A percentile compares a stretch with the other conserved stretches of the same genome.
phyloP scores from a whole-genome alignment of 2,888 invertebrate species.

The Augiades crinisus region DNA sequence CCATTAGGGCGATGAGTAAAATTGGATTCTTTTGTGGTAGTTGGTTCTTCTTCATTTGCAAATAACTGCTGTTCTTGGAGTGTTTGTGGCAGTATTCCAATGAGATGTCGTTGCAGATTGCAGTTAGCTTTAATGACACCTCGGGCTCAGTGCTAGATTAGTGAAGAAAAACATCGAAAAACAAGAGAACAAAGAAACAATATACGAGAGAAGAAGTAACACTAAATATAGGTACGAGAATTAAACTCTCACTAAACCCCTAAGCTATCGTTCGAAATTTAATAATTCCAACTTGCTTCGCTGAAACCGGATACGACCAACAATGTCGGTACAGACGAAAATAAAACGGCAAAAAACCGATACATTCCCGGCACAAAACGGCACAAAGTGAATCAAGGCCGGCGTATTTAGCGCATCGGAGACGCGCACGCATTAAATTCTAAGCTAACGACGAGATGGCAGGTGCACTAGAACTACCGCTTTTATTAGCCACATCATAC shows the following conservation, averaged over 20 bases:
- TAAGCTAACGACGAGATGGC: slow-evolving; percentile 23
- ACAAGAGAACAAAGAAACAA: too few species aligned
- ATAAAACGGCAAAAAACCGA: not conserved
- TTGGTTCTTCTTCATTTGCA: too few species aligned
- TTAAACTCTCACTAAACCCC: not conserved
- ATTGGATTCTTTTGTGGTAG: too few species aligned
- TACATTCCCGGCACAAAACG: slow-evolving; percentile 8
- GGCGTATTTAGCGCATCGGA: slow-evolving; percentile 43
- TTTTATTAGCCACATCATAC: slow-evolving; percentile 10
- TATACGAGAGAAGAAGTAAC: too few species aligned
- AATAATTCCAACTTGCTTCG: not conserved
- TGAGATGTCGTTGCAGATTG: too few species aligned
- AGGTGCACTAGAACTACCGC: slow-evolving; percentile 13
- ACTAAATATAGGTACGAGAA: not conserved
- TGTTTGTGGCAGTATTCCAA: too few species aligned
- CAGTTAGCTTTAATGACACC: too few species aligned
- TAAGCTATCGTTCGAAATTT: not conserved
- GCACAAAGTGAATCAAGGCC: slow-evolving; percentile 39
- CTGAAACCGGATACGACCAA: not conserved
- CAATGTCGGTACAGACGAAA: not conserved
- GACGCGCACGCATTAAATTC: slow-evolving; percentile 40
- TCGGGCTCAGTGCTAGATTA: too few species aligned
- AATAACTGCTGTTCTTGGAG: too few species aligned
- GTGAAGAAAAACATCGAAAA: too few species aligned
- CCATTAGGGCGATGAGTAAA: too few species aligned